Conservation (phyloP, 2,888 invertebrate species). For the Trachelus tabidus region DNA sequence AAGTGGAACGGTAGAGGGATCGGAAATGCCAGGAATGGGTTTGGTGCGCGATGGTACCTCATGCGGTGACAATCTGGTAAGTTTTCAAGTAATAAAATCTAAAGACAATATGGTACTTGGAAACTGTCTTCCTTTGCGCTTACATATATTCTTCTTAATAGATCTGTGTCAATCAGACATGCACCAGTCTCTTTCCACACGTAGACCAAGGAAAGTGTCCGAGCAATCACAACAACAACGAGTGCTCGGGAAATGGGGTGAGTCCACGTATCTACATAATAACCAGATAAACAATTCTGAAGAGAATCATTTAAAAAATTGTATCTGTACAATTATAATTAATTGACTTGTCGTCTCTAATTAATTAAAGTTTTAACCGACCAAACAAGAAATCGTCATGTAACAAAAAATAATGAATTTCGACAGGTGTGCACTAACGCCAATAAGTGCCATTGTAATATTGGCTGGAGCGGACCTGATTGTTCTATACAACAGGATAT, state of each 20-base stretch:
- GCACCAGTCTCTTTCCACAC: conserved; percentile 86
- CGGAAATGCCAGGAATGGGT: conserved; percentile 82
- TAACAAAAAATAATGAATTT: background rate
- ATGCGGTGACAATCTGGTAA: conserved; percentile 88
- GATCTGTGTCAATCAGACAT: conserved; percentile 94
- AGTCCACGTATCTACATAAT: conserved; percentile 66
- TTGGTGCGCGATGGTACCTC: conserved; percentile 94
- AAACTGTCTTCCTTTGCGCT: background rate
- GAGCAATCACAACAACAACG: conserved; percentile 85
- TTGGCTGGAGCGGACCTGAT: conserved; percentile 89
- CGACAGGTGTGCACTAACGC: conserved; percentile 89
- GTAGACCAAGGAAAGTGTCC: conserved; percentile 91
- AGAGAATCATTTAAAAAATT: background rate
- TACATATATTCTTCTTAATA: conserved; percentile 48
- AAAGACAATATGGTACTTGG: background rate
- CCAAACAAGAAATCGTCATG: background rate
- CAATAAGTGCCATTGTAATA: conserved; percentile 91
- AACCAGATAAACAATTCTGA: background rate
- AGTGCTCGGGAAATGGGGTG: conserved; percentile 97
- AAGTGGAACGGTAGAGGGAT: conserved; percentile 74
- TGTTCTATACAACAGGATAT: conserved; percentile 83
- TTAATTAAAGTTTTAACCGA: background rate
- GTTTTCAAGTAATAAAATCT: conserved; percentile 11
- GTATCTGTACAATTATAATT: background rate
- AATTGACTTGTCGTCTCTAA: background rate